phyloP scores from a whole-genome alignment of 2,113 vertebrate species.

The Ailurus styani region DNA sequence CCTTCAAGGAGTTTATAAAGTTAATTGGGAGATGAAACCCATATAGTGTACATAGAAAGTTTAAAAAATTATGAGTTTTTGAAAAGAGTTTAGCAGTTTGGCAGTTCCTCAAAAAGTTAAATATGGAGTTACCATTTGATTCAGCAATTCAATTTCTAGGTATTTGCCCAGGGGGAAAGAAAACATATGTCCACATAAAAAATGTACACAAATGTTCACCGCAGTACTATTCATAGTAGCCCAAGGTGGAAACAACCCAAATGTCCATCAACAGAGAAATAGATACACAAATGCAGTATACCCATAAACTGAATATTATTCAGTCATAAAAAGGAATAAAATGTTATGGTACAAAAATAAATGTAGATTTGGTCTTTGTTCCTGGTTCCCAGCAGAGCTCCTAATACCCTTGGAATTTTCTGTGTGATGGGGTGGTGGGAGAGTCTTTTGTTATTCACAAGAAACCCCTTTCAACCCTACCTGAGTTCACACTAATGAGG shows the following conservation, averaged over 20 bases:
- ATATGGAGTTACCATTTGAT: background rate
- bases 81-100: background rate
- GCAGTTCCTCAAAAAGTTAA: conserved; percentile 12
- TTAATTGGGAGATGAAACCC: background rate
- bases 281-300: background rate
- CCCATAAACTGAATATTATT: background rate
- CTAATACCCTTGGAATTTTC: background rate
- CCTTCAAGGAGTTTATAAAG: background rate
- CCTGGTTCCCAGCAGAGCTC: background rate
- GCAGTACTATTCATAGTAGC: background rate
- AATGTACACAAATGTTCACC: background rate
- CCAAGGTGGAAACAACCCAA: background rate
- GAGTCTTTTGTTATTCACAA: background rate
- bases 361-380: background rate
- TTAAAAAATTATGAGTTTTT: background rate
- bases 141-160: background rate
- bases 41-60: background rate
- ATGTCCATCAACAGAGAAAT: background rate
- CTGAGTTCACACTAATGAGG: background rate
- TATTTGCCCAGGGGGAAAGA: conserved; percentile 8
- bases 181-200: background rate
- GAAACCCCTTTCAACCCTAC: background rate
- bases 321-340: background rate
- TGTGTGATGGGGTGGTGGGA: background rate
- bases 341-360: background rate